Percentiles rank a stretch among this genome's conserved stretches.
Evolutionary conservation across 2,888 invertebrate species (phyloP).

Genomic region (Actias luna): DNA sequence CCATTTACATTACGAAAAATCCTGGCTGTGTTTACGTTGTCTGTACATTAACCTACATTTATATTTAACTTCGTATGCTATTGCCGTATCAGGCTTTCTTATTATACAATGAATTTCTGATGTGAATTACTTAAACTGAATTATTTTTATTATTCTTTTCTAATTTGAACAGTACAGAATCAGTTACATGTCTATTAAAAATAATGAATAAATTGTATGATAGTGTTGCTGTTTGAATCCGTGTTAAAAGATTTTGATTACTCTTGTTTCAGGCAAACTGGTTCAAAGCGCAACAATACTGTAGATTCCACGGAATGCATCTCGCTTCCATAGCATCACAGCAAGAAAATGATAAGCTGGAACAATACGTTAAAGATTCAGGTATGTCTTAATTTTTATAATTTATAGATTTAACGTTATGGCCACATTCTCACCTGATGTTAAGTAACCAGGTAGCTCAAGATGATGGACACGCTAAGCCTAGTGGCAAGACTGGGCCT

Average conservation of each 20-base stretch:
- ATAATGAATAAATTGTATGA: too few relatives aligned
- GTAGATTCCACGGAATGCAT: conserved; percentile 96
- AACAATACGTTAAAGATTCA: conserved; percentile 94
- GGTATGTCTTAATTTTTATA: conserved; percentile 71
- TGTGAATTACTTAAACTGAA: not conserved
- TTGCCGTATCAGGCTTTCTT: not conserved
- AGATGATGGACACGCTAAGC: too few relatives aligned
- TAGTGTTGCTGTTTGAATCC: too few relatives aligned
- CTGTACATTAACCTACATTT: not conserved
- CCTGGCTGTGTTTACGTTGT: not conserved
- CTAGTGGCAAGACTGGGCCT: too few relatives aligned
- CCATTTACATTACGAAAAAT: not conserved
- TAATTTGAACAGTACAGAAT: too few relatives aligned
- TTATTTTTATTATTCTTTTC: not conserved
- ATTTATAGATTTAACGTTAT: too few relatives aligned
- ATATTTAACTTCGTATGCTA: not conserved
- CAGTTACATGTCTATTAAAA: not conserved
- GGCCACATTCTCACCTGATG: too few relatives aligned
- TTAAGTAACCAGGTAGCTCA: too few relatives aligned
- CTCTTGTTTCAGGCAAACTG: conserved; percentile 90
- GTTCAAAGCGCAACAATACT: conserved; percentile 95
- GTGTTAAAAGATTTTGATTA: not conserved
- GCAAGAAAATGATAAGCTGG: conserved; percentile 94
- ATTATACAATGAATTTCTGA: not conserved
- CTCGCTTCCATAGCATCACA: conserved; percentile 94